Base-by-base conservation (phyloP, 2,113 vertebrate genomes). In the Alosa alosa region DNA sequence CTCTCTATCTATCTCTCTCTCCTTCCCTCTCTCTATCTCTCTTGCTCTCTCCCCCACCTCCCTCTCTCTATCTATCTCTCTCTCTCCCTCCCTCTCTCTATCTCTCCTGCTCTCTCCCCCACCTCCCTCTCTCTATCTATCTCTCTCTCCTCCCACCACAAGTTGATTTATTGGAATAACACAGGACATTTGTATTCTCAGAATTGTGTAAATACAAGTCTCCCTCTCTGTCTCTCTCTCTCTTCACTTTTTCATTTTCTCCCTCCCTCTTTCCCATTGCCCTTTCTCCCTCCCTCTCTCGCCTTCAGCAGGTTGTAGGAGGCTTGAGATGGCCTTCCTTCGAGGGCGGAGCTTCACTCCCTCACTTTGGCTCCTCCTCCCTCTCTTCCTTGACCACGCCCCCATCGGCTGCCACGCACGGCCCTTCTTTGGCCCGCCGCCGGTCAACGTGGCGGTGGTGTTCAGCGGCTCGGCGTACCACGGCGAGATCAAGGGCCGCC, bases 401-500 rank as follows among this genome's bases (percentile, higher is more conserved):
- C 89, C 89, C 57, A 89, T 10, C 88, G 84, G 25, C 91, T 72
- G 92, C 49, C 86, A 85, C 68, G 91, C 91, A 41, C 93, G 95
- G 39, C 95, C 95, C 7, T 94, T 96, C 47, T 92, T 94, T 78
- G 88, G 94, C 60, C 94, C 94, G 87, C 91, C 94, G 10, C 91
- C 93, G 64, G 93, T 95, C 81, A 96, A 95, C 68, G 94, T 96
- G 86, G 95, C 95, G 1, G 95, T 99, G 92, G 97, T 99, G 87
- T 99, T 99, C 81, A 97, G 97, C 36, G 97, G 98, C 90, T 96
- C 96, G 0, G 95, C 95, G 89, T 96, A 95, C 60, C 95, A 96
- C 18, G 92, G 91, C 50, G 97, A 99, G 91, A 94, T 97, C 91
- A 96, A 95, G 47, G 95, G 95, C 89, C 97, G 94, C 15, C 95